A percentile compares a stretch with the other conserved stretches of the same genome.
phyloP scores from a whole-genome alignment of 1,140 invertebrate genomes.

The Lordiphosa mommai region DNA sequence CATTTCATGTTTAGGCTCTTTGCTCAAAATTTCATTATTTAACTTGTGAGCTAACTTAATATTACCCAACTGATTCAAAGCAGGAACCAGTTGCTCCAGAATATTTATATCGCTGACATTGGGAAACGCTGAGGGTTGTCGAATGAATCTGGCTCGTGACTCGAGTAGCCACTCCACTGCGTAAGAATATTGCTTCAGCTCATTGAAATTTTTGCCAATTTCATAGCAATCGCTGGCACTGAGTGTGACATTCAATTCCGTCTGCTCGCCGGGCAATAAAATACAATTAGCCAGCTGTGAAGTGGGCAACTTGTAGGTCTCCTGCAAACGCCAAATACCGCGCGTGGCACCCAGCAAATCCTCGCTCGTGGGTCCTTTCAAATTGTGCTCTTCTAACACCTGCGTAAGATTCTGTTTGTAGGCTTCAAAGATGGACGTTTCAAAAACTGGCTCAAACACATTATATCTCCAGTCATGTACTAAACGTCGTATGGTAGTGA shows the following conservation, averaged over 20 bases:
- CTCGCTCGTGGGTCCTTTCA: constrained; percentile 86
- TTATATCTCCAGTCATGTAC: constrained; percentile 92
- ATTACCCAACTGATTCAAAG: constrained; percentile 29
- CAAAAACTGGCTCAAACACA: constrained; percentile 80
- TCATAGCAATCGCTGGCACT: constrained; percentile 95
- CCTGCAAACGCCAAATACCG: constrained; percentile 95
- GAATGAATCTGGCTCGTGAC: constrained; percentile 79
- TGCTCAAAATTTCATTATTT: constrained; percentile 39
- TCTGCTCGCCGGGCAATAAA: constrained; percentile 86
- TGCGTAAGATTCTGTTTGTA: constrained; percentile 82
- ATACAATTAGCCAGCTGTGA: constrained; percentile 89
- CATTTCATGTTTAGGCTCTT: constrained; percentile 17
- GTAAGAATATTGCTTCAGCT: constrained; percentile 93
- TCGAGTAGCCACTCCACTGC: constrained; percentile 96
- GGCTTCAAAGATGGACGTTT: neutral
- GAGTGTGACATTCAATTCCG: constrained; percentile 81
- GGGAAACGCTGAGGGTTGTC: neutral
- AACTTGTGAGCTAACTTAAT: constrained; percentile 47
- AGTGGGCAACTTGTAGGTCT: constrained; percentile 94
- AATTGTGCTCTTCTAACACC: constrained; percentile 81
- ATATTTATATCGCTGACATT: constrained; percentile 26
- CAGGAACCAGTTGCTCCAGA: constrained; percentile 24
- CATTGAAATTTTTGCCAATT: constrained; percentile 93
- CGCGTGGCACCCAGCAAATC: constrained; percentile 95
- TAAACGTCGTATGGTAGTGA: constrained; percentile 90